Evolutionary conservation across 2,797 vertebrate species (phyloP).

Genomic region (Nyctibius grandis): DNA sequence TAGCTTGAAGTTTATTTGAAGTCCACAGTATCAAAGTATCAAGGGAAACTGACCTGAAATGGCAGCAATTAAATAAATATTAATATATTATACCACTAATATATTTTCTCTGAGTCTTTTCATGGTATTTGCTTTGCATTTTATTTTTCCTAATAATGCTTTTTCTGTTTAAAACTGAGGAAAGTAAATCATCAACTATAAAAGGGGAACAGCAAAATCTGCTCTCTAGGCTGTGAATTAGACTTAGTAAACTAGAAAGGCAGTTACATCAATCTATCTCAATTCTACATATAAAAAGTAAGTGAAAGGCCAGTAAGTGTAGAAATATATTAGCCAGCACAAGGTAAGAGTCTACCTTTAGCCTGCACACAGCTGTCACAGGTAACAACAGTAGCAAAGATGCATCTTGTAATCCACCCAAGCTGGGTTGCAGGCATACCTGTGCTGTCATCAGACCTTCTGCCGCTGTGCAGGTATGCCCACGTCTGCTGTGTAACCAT

Average conservation of each 20-base stretch:
- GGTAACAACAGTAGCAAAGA: not conserved
- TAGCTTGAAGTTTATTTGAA: not conserved
- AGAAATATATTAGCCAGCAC: not conserved
- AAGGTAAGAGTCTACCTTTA: not conserved
- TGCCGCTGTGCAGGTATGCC: not conserved
- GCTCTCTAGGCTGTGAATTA: not conserved
- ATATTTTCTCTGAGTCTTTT: not conserved
- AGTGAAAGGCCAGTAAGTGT: not conserved
- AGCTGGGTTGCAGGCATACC: not conserved
- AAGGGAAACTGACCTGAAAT: not conserved
- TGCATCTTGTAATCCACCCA: not conserved
- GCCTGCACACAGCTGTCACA: not conserved
- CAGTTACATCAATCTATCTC: not conserved
- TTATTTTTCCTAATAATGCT: not conserved
- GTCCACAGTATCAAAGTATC: not conserved
- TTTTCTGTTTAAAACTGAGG: not conserved
- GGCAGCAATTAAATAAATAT: not conserved
- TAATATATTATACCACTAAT: not conserved
- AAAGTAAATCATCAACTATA: not conserved
- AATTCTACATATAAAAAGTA: not conserved
- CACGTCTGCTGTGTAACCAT: rapidly evolving
- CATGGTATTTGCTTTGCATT: not conserved
- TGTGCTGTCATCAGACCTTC: not conserved
- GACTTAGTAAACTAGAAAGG: not conserved
- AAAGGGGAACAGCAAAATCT: not conserved